phyloP scores from a whole-genome alignment of 1,140 invertebrate species.

The Trissolcus basalis region DNA sequence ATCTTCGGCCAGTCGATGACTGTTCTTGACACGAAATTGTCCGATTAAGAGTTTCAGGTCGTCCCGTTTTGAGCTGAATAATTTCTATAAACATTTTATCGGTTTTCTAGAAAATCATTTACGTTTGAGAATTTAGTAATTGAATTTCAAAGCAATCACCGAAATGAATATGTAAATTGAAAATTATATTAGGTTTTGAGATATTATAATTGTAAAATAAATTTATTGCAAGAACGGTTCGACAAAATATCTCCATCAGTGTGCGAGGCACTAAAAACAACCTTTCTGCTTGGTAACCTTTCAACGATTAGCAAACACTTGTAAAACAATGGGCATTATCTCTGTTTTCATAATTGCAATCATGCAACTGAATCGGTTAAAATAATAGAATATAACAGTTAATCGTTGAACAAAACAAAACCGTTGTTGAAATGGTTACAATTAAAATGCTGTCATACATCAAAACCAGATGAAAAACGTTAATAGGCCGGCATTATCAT shows the following conservation, averaged over 20 bases:
- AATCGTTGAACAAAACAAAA: slow-evolving; percentile 14
- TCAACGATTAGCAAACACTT: slow-evolving; percentile 17
- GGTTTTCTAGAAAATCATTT: not conserved
- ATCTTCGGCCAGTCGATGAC: slow-evolving; percentile 16
- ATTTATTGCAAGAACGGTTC: too few relatives aligned
- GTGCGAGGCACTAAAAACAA: not conserved
- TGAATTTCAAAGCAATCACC: not conserved
- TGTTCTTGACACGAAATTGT: slow-evolving; percentile 15
- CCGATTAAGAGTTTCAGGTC: slow-evolving; percentile 1
- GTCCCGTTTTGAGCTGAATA: not conserved
- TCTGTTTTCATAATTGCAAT: slow-evolving; percentile 15
- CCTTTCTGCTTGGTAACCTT: slow-evolving; percentile 1
- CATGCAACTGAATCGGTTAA: slow-evolving; percentile 8
- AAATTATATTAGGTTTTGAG: not conserved
- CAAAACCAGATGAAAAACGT: slow-evolving; percentile 31
- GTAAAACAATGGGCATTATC: slow-evolving; percentile 7
- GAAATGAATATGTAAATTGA: not conserved
- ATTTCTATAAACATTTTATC: slow-evolving; percentile 1
- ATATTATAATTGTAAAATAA: too few relatives aligned
- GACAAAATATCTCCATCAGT: too few relatives aligned
- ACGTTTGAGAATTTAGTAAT: not conserved
- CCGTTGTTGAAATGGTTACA: slow-evolving; percentile 7
- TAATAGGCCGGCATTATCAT: slow-evolving; percentile 40
- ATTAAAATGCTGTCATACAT: slow-evolving; percentile 30
- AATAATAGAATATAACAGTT: slow-evolving; percentile 8